phyloP scores from a whole-genome alignment of 2,888 invertebrate genomes.

The Pecten maximus region DNA sequence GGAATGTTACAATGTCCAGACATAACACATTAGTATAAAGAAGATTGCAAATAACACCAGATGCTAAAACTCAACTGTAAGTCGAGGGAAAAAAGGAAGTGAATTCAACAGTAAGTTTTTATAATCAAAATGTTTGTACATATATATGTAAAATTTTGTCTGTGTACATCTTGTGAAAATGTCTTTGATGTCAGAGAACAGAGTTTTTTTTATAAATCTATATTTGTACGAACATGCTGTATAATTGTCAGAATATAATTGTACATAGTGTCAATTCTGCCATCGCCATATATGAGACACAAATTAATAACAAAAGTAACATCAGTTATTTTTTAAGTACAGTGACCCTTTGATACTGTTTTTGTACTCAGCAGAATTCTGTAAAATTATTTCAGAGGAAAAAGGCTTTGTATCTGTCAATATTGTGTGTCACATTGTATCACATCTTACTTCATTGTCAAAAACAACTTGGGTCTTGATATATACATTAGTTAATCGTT shows the following conservation, averaged over 20 bases:
- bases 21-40: neutral
- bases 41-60: neutral
- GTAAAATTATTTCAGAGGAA: neutral
- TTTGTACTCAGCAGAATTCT: neutral
- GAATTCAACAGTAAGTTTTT: neutral
- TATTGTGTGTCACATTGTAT: neutral
- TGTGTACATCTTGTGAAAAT: constrained; percentile 18
- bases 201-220: constrained; percentile 1
- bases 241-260: neutral
- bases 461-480: no score
- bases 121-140: constrained; percentile 18
- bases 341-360: neutral
- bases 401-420: neutral
- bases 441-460: no score
- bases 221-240: neutral
- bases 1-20: neutral
- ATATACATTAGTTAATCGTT: no score
- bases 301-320: neutral
- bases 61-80: neutral
- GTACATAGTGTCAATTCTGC: constrained; percentile 28
- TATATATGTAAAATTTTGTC: neutral
- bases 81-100: neutral
- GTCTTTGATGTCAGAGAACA: neutral
- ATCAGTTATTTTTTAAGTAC: neutral
- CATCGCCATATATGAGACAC: neutral